Base-by-base conservation (phyloP, 1,140 invertebrate species). In the Dendrolimus kikuchii region DNA sequence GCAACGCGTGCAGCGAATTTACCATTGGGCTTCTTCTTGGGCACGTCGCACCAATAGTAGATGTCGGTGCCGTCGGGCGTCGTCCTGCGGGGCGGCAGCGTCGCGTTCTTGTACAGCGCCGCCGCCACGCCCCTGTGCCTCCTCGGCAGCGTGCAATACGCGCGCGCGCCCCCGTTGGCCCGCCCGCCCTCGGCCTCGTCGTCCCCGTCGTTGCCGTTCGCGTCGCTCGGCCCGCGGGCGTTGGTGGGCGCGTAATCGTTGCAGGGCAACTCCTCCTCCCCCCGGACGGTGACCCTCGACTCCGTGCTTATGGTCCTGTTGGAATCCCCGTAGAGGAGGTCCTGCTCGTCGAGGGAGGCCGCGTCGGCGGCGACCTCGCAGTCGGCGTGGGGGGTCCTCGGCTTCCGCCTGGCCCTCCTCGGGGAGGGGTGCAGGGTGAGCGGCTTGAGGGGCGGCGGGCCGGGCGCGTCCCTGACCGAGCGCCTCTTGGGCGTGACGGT, bases 1-100 rank as follows among this genome's bases (percentile, higher is more conserved):
- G 9, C 9, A 10, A 10, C 36, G 9, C 40, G 39, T 42, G 49
- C 41, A 23, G 23, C 7, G 7, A 6, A n/a, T 42, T 7, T 38
- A 51, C 50, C 50, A 41, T 40, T 3, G 2, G 23, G 42, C 7
- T 50, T 37, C 40, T 43, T 49, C 47, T 9, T 89, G 56, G 90
- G 89, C 68, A 92, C 69, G 83, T 95, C 93, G 87, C 93, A 95
- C 93, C 93, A 94, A 86, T 94, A 95, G 89, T 93, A 94, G 80
- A 95, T 92, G 64, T 92, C 90, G 38, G 93, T 95, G 62, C 93
- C 93, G 86, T 95, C 93, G 38, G 93, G 92, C 41, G 93, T 94
- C 63, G 91, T 90, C 41, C 92, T 89, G 67, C 92, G 92, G n/a
- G 93, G 93, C 44, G 93, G 92, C 61, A 72, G 62, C 49, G 61